A percentile compares a stretch with the other conserved stretches of the same genome.
Evolutionary conservation across 2,797 vertebrate species (phyloP).

Genomic region (Scolopax rusticola): DNA sequence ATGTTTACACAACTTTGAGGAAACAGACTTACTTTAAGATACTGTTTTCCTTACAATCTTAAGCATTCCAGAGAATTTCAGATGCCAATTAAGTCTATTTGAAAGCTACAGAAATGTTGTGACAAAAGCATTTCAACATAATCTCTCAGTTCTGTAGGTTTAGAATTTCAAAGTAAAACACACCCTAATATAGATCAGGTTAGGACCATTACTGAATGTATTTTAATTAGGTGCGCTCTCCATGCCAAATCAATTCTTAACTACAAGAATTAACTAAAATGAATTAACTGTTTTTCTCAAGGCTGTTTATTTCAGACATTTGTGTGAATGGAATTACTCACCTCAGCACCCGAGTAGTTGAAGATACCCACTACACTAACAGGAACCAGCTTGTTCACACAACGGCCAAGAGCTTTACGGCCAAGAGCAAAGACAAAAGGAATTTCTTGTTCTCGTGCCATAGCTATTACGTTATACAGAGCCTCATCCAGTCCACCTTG

Average conservation of each 20-base stretch:
- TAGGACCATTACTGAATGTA: neutral
- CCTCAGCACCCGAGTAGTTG: slow-evolving; percentile 96
- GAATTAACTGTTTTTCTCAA: neutral
- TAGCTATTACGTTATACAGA: slow-evolving; percentile 96
- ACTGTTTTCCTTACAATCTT: neutral
- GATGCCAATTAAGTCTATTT: neutral
- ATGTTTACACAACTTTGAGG: neutral
- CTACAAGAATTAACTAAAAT: neutral
- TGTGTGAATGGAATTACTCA: slow-evolving; percentile 54
- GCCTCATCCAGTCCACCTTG: slow-evolving; percentile 97
- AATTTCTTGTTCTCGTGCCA: slow-evolving; percentile 98
- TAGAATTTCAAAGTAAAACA: neutral
- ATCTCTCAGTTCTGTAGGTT: neutral
- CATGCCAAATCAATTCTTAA: neutral
- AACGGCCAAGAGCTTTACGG: slow-evolving; percentile 95
- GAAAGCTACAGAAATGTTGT: neutral
- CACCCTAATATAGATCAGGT: fast-evolving
- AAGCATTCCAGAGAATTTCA: neutral
- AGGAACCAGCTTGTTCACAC: slow-evolving; percentile 97
- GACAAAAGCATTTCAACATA: neutral
- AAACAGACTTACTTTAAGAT: neutral
- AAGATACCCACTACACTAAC: slow-evolving; percentile 99
- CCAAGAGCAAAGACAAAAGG: slow-evolving; percentile 98
- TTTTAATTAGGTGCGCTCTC: neutral
- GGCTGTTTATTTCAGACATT: neutral